Percentiles rank a stretch among this genome's conserved stretches.
phyloP scores from a whole-genome alignment of 2,888 invertebrate species.

The Brenthis ino region DNA sequence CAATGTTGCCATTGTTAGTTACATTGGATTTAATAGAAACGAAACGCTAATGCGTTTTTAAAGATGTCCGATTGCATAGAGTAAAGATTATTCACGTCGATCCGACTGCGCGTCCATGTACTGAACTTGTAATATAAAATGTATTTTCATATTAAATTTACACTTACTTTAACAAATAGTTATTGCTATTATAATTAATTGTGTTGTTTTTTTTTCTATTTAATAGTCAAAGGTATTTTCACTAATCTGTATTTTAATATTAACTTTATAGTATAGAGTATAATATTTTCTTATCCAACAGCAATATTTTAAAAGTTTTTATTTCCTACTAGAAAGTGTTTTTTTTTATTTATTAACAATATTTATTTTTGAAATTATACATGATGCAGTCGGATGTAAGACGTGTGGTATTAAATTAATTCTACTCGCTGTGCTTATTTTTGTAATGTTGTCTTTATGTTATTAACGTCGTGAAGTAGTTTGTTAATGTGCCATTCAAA shows the following conservation, averaged over 20 bases:
- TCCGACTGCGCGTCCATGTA: constrained; percentile 33
- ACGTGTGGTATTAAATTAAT: constrained; percentile 17
- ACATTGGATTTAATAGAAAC: constrained; percentile 17
- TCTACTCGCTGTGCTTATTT: constrained; percentile 11
- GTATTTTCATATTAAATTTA: background rate
- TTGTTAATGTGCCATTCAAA: constrained; percentile 17
- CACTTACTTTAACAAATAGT: background rate
- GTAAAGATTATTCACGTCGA: constrained; percentile 26
- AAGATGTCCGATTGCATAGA: constrained; percentile 45
- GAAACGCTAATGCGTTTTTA: constrained; percentile 35
- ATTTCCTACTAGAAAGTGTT: too few relatives aligned
- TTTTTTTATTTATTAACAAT: background rate
- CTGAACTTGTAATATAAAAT: background rate
- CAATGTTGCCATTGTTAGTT: constrained; percentile 28
- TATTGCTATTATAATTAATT: too few relatives aligned
- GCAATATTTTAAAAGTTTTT: too few relatives aligned
- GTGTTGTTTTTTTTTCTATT: background rate
- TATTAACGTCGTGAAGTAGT: constrained; percentile 4
- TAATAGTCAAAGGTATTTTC: too few relatives aligned
- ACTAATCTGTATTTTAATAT: too few relatives aligned
- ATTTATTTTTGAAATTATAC: too few relatives aligned
- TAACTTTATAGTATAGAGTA: too few relatives aligned
- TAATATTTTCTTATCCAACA: too few relatives aligned
- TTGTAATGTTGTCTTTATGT: background rate
- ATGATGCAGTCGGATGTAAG: background rate